A percentile compares a stretch with the other conserved stretches of the same genome.
Evolutionary conservation across 2,888 invertebrate species (phyloP).

Genomic region (Strigamia crassipes): DNA sequence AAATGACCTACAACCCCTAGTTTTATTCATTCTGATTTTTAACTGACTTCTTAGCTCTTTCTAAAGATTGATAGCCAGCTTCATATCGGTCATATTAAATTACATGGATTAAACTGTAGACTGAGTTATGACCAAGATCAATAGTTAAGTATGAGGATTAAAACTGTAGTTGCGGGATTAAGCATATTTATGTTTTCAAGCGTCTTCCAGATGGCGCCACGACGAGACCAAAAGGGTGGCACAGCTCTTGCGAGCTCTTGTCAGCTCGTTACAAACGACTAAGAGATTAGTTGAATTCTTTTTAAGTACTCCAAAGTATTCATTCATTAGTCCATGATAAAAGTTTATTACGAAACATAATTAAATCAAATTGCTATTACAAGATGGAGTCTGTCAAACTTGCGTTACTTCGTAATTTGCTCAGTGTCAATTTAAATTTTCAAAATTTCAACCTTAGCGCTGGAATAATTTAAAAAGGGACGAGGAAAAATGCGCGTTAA

Average conservation of each 20-base stretch:
- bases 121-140: slow-evolving; percentile 5
- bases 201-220: background rate
- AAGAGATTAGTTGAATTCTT: background rate
- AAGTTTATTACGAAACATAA: background rate
- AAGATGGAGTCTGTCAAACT: background rate
- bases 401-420: background rate
- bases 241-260: background rate
- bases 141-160: background rate
- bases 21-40: no score
- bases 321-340: background rate
- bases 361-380: background rate
- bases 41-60: background rate
- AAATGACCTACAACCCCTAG: no score
- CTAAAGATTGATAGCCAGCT: background rate
- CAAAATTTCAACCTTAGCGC: background rate
- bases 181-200: slow-evolving; percentile 6
- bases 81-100: background rate
- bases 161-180: background rate
- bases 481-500: background rate
- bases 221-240: background rate
- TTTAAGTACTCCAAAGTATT: background rate
- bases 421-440: background rate
- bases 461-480: background rate
- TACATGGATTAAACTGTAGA: background rate
- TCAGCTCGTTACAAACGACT: slow-evolving; percentile 1